These are phyloP conservation scores for Xerus rutilus DNA, from an alignment of 2,797 vertebrate genomes.

Conservation along the genomic window DNA sequence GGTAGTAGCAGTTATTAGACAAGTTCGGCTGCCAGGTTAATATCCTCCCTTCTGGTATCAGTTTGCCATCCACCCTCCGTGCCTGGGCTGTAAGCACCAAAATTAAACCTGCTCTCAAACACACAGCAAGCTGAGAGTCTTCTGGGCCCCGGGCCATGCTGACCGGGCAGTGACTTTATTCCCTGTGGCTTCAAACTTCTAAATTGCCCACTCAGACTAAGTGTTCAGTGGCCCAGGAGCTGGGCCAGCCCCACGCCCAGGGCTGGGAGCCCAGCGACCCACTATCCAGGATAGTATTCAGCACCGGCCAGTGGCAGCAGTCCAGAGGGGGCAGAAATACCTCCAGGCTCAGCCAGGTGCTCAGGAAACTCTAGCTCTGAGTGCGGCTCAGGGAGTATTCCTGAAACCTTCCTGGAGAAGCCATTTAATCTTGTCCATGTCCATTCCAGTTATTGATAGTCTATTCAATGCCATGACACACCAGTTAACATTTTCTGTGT, in stretches of 20 bases:
- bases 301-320: not conserved
- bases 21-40: conserved; percentile 76
- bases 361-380: fast-evolving
- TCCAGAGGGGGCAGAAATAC: not conserved
- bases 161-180: not conserved
- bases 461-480: fast-evolving
- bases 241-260: not conserved
- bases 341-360: not conserved
- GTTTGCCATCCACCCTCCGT: not conserved
- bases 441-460: no score
- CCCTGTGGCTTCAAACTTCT: not conserved
- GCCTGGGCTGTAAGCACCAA: conserved; percentile 26
- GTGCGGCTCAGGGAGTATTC: not conserved
- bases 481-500: not conserved
- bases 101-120: conserved; percentile 14
- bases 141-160: not conserved
- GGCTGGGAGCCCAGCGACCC: not conserved
- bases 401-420: not conserved
- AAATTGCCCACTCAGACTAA: not conserved
- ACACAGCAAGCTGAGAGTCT: not conserved
- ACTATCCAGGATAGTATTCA: not conserved
- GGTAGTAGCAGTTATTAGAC: conserved; percentile 71
- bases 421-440: not conserved
- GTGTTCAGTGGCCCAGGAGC: not conserved
- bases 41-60: conserved; percentile 60